Base-by-base conservation (phyloP, 2,888 invertebrate species). In the Lasiommata megera region DNA sequence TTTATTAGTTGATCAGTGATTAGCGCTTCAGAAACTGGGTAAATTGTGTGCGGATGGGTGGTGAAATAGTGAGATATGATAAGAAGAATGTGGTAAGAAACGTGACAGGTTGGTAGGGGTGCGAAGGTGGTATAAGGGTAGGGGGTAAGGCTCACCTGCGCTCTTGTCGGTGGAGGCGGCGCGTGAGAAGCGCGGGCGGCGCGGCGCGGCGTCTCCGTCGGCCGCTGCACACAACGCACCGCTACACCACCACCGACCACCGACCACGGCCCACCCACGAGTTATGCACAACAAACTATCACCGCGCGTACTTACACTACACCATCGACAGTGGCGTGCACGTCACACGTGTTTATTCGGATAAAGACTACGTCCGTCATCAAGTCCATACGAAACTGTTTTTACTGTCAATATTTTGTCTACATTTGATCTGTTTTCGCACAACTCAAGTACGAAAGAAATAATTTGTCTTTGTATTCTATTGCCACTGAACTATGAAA, bases 131-230 rank as follows among this genome's bases (percentile, higher is more conserved):
- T 40, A n/a, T 1, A 12, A 44, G 7, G 40, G 41, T 1, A 31
- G 1, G 9, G 18, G 31, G 28, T 18, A 34, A 6, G 51, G 60
- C 77, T 84, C 79, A 89, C 89, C 89, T 84, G 82, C 84, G 68
- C 80, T 80, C 82, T 90, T 90, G 81, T 90, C 90, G 73, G 85
- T 82, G 84, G 87, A 88, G 78, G 88, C 74, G 74, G 90, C 89
- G 74, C 90, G 88, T 64, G 90, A 89, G 86, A 89, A 90, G 70
- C 90, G 87, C 76, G 90, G 88, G 52, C 90, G 88, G 66, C 89
- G 88, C 81, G 86, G 87, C 77, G 73, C 67, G 60, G 71, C 68
- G 70, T 87, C 88, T 61, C 68, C 67, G 67, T 85, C 88, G 65
- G 67, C 77, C 73, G 70, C 75, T 71, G 80, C 83, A 67, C 65